phyloP scores from a whole-genome alignment of 2,113 vertebrate species.

The Anhinga anhinga region DNA sequence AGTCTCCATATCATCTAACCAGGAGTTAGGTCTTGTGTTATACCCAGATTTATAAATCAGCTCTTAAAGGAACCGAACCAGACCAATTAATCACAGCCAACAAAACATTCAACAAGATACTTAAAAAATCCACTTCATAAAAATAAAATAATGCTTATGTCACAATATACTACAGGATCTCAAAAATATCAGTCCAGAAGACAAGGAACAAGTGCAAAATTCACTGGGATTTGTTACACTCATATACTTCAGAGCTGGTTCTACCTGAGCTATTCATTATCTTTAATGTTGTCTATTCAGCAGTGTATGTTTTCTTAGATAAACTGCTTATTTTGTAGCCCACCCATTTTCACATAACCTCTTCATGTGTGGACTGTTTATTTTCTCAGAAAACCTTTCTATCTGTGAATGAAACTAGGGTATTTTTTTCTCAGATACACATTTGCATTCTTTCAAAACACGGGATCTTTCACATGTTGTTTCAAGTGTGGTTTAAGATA shows the following conservation, averaged over 20 bases:
- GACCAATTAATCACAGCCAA: not conserved
- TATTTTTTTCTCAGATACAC: not conserved
- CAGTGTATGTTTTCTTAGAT: not conserved
- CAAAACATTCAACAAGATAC: not conserved
- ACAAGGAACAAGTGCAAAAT: not conserved
- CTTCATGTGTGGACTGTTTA: not conserved
- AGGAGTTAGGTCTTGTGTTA: not conserved
- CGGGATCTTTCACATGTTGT: not conserved
- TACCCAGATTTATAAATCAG: not conserved
- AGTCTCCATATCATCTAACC: not conserved
- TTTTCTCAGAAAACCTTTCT: not conserved
- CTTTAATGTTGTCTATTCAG: not conserved
- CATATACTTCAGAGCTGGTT: not conserved
- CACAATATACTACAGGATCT: not conserved
- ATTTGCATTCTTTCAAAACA: not conserved
- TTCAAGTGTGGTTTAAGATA: not conserved
- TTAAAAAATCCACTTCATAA: not conserved
- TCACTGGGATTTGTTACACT: not conserved
- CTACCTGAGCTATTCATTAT: not conserved
- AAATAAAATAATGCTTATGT: not conserved
- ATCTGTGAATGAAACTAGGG: not conserved
- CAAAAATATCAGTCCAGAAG: not conserved
- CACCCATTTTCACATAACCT: not conserved
- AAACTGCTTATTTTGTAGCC: not conserved
- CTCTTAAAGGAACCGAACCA: not conserved